phyloP scores from a whole-genome alignment of 2,113 vertebrate species.

The Elachura formosa region DNA sequence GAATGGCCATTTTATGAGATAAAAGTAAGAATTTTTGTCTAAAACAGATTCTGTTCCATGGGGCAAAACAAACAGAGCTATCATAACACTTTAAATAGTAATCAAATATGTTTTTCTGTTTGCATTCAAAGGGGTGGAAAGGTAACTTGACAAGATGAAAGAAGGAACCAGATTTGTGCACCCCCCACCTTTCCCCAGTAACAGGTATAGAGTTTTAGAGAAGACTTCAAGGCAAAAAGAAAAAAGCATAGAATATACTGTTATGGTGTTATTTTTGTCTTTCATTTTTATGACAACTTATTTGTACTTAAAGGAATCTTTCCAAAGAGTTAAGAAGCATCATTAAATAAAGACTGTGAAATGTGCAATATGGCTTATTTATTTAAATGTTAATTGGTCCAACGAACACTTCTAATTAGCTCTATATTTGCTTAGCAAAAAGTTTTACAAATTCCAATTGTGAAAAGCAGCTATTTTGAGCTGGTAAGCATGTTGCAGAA shows the following conservation, averaged over 20 bases:
- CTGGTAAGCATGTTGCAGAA: constrained; percentile 86
- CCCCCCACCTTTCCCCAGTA: constrained; percentile 7
- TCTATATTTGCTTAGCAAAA: constrained; percentile 97
- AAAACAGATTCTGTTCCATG: constrained; percentile 66
- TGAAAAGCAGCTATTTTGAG: constrained; percentile 88
- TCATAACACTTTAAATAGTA: constrained; percentile 76
- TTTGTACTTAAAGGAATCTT: constrained; percentile 86
- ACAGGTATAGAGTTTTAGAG: constrained; percentile 69
- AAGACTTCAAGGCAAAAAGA: constrained; percentile 75
- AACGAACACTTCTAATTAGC: constrained; percentile 99
- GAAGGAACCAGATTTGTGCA: constrained; percentile 53
- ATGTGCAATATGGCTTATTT: constrained; percentile 99
- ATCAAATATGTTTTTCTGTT: constrained; percentile 76
- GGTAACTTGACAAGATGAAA: constrained; percentile 68
- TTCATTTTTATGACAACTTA: constrained; percentile 87
- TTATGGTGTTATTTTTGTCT: constrained; percentile 82
- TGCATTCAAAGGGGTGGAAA: constrained; percentile 68
- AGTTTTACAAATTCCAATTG: constrained; percentile 93
- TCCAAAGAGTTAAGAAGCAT: constrained; percentile 93
- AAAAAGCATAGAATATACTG: constrained; percentile 71
- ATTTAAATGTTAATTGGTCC: constrained; percentile 91
- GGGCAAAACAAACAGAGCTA: constrained; percentile 75
- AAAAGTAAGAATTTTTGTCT: constrained; percentile 52
- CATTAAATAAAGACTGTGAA: constrained; percentile 97
- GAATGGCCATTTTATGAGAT: constrained; percentile 60